Conservation (phyloP, 2,113 vertebrate species). For the Steatornis caripensis region DNA sequence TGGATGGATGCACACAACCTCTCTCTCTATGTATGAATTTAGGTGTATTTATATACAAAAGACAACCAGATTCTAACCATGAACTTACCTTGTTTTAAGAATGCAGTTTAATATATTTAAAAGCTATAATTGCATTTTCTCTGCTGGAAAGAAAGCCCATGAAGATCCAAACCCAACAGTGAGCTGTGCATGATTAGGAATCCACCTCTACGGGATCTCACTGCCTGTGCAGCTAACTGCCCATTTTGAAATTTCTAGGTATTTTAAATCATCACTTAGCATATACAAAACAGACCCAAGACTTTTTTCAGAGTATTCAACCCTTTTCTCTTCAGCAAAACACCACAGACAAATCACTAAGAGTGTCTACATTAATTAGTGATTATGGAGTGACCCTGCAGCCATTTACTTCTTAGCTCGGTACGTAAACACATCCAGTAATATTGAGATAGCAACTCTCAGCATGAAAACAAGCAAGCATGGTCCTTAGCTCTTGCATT, state of each 20-base stretch:
- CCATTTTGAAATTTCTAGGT: background rate
- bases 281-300: background rate
- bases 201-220: background rate
- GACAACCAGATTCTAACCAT: background rate
- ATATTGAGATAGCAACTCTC: background rate
- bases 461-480: background rate
- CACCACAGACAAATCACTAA: background rate
- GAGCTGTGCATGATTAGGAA: background rate
- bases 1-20: background rate
- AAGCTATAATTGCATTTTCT: background rate
- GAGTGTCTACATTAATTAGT: background rate
- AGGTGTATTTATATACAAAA: background rate
- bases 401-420: background rate
- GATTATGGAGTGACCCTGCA: background rate
- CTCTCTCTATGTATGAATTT: background rate
- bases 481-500: background rate
- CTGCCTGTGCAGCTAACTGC: background rate
- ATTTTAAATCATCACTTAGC: background rate
- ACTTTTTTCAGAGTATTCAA: background rate
- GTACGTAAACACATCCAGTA: background rate
- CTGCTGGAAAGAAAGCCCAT: background rate
- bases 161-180: background rate
- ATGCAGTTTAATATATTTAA: background rate
- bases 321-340: background rate
- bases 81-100: background rate